Base-by-base conservation (phyloP, 2,797 vertebrate species). In the Rachycentron canadum region DNA sequence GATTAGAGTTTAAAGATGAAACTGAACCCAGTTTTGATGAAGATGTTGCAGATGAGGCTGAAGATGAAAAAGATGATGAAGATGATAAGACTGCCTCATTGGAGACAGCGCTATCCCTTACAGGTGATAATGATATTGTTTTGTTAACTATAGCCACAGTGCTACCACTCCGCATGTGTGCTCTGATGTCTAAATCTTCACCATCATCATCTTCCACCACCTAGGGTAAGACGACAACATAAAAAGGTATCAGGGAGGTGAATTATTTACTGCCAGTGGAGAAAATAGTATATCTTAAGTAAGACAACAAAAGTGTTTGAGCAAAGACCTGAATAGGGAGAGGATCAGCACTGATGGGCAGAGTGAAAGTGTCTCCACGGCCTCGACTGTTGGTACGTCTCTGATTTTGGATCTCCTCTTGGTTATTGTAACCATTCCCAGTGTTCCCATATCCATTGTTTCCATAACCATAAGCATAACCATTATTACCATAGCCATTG, bases 291-390 rank as follows among this genome's bases (percentile, higher is more conserved):
- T 38, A 41, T 7, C 36, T 68, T 13, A 21, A 69, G 11, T 17
- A 47, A 30, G 67, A 63, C 17, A 58, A 19, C 2, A 68, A 13
- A 26, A 5, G 25, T 14, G n/a, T 76, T 62, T 41, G 10, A 40
- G 50, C 8, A 57, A 50, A 59, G 21, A 96, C 95, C 95, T 94
- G 90, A 67, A 88, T 1, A 30, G 81, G 92, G 25, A 93, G 85
- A 47, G 93, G 91, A 69, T 91, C 85, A 19, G 94, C 87, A 70
- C 90, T 95, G 76, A 94, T 94, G 67, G 94, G 91, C 36, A 94
- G 86, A 0, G 79, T 43, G 47, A 94, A 93, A 16, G 86, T 93
- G 78, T 95, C 89, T 69, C 92, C 94, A 56, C 89, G 90, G 26
- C 78, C 76, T 86, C 91, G 86, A 70, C 41, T 87, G 67, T 40